Evolutionary conservation across 2,888 invertebrate species (phyloP).

Genomic region (Erebia epiphron): DNA sequence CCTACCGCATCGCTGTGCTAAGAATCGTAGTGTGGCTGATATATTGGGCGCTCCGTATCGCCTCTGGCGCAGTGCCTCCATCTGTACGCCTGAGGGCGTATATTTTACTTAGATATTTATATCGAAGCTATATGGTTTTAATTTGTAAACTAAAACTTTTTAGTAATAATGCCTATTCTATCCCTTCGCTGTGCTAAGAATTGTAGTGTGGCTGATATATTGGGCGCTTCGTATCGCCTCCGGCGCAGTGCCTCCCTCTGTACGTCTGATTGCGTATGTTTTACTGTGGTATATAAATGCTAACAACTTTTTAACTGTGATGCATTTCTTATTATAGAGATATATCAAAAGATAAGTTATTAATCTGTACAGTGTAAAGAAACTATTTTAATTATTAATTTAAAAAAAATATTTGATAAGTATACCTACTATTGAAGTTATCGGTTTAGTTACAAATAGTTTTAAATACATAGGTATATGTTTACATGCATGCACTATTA

Average conservation of each 20-base stretch:
- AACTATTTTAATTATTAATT: too few relatives aligned
- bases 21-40: constrained; percentile 74
- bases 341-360: background rate
- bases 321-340: constrained; percentile 16
- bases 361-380: background rate
- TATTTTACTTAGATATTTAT: constrained; percentile 36
- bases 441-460: too few relatives aligned
- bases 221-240: constrained; percentile 72
- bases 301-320: constrained; percentile 22
- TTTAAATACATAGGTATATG: too few relatives aligned
- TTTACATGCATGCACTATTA: too few relatives aligned
- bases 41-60: constrained; percentile 76
- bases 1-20: constrained; percentile 55
- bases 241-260: constrained; percentile 59
- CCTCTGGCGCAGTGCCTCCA: constrained; percentile 66
- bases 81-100: constrained; percentile 42
- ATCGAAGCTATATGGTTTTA: background rate
- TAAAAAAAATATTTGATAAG: too few relatives aligned
- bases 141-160: background rate
- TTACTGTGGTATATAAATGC: constrained; percentile 33
- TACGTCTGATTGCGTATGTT: constrained; percentile 42
- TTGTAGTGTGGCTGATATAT: constrained; percentile 78
- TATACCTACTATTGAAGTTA: too few relatives aligned
- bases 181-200: constrained; percentile 56
- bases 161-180: constrained; percentile 49